Conservation (phyloP, 2,797 vertebrate species). For the Syngnathus acus region DNA sequence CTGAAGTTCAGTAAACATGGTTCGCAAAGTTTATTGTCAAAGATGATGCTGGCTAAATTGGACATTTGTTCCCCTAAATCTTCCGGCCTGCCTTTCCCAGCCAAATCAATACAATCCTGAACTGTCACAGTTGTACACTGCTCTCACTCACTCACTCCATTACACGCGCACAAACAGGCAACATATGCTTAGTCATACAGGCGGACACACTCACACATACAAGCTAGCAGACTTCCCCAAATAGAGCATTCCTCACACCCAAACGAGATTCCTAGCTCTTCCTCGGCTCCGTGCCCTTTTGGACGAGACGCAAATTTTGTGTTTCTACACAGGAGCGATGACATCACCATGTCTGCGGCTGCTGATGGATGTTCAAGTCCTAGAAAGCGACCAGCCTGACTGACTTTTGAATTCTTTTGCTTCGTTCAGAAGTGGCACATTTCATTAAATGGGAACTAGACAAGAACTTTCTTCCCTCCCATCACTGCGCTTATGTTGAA, state of each 20-base stretch:
- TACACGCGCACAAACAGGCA: constrained; percentile 21
- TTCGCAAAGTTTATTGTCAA: neutral
- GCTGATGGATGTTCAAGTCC: constrained; percentile 9
- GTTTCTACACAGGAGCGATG: constrained; percentile 32
- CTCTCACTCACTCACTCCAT: constrained; percentile 28
- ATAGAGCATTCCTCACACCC: constrained; percentile 59
- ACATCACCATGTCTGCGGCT: constrained; percentile 29
- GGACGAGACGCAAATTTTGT: constrained; percentile 17
- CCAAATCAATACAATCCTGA: constrained; percentile 58
- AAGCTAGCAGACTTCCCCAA: constrained; percentile 58
- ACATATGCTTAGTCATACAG: constrained; percentile 45
- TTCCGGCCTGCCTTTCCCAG: constrained; percentile 21
- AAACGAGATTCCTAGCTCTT: constrained; percentile 41
- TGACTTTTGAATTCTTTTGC: neutral
- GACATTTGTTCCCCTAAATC: neutral
- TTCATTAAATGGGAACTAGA: neutral
- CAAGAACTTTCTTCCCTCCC: constrained; percentile 10
- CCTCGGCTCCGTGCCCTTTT: constrained; percentile 40
- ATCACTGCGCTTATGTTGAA: constrained; percentile 28
- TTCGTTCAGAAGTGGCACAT: neutral
- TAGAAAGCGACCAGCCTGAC: neutral
- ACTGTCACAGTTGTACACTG: constrained; percentile 43
- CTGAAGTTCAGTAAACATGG: too few relatives aligned
- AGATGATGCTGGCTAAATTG: neutral
- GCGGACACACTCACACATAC: constrained; percentile 46